phyloP scores from a whole-genome alignment of 2,888 invertebrate genomes.

The Drosophila histrio region DNA sequence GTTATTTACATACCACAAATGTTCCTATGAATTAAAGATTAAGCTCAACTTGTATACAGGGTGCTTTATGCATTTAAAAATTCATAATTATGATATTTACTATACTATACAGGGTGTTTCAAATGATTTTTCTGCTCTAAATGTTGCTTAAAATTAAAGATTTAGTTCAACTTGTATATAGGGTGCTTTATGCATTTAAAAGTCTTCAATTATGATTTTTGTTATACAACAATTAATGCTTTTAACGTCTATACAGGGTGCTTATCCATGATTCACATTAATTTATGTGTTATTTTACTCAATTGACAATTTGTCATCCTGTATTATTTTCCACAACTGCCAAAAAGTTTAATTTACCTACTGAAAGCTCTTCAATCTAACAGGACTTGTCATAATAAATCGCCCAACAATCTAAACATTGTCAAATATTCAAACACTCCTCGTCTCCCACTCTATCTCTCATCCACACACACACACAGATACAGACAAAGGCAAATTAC shows the following conservation, averaged over 20 bases:
- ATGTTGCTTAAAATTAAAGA: neutral
- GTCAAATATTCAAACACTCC: slow-evolving; percentile 39
- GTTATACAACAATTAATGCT: too few species aligned
- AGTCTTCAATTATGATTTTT: too few species aligned
- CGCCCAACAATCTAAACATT: slow-evolving; percentile 68
- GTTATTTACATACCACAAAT: neutral
- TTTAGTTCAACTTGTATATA: neutral
- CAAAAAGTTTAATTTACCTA: slow-evolving; percentile 31
- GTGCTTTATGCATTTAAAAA: neutral
- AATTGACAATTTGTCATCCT: neutral
- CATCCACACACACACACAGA: slow-evolving; percentile 2
- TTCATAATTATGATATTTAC: too few species aligned
- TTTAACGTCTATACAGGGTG: too few species aligned
- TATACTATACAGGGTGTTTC: too few species aligned
- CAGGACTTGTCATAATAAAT: slow-evolving; percentile 72
- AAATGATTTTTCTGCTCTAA: neutral
- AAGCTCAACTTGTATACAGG: neutral
- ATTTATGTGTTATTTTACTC: neutral
- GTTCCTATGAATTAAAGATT: neutral
- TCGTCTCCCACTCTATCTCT: neutral
- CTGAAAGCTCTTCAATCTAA: slow-evolving; percentile 50
- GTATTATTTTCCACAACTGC: neutral
- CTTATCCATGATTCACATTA: too few species aligned
- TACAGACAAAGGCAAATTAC: slow-evolving; percentile 50
- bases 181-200: neutral